Evolutionary conservation across 92 coral and sea anemone species (phyloP).

Genomic region (Diadumene lineata): DNA sequence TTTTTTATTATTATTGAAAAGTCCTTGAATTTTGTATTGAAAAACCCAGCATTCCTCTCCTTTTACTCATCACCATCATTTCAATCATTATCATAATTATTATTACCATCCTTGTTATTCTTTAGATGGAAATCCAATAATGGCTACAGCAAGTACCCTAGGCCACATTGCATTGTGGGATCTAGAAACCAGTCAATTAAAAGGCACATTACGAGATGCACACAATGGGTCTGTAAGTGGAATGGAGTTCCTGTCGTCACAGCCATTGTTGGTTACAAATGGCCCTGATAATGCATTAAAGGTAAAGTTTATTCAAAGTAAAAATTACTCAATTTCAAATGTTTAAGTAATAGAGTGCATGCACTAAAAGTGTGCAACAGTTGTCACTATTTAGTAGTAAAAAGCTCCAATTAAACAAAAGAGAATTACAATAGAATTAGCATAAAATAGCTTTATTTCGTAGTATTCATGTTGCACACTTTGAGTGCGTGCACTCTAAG

Average conservation of each 20-base stretch:
- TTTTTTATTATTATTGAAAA: background rate
- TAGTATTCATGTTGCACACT: too few relatives aligned
- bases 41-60: background rate
- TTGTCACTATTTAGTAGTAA: too few relatives aligned
- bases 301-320: slow-evolving; percentile 42
- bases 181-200: slow-evolving; percentile 83
- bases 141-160: slow-evolving; percentile 93
- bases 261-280: slow-evolving; percentile 81
- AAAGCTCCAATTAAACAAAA: too few relatives aligned
- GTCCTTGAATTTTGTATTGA: too few relatives aligned
- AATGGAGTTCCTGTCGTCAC: slow-evolving; percentile 83
- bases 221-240: slow-evolving; percentile 82
- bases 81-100: background rate
- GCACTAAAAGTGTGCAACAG: too few relatives aligned
- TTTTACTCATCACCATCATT: background rate
- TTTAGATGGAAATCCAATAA: slow-evolving; percentile 85
- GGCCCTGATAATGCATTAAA: slow-evolving; percentile 94
- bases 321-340: too few relatives aligned
- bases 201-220: slow-evolving; percentile 80
- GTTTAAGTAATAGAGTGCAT: too few relatives aligned
- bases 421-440: too few relatives aligned
- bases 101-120: background rate
- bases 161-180: slow-evolving; percentile 99
- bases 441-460: too few relatives aligned
- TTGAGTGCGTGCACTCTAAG: too few relatives aligned